A percentile compares a stretch with the other conserved stretches of the same genome.
These are phyloP conservation scores for Zoanthus sansibaricus DNA, from an alignment of 92 coral and sea anemone genomes.

Conservation along the genomic window DNA sequence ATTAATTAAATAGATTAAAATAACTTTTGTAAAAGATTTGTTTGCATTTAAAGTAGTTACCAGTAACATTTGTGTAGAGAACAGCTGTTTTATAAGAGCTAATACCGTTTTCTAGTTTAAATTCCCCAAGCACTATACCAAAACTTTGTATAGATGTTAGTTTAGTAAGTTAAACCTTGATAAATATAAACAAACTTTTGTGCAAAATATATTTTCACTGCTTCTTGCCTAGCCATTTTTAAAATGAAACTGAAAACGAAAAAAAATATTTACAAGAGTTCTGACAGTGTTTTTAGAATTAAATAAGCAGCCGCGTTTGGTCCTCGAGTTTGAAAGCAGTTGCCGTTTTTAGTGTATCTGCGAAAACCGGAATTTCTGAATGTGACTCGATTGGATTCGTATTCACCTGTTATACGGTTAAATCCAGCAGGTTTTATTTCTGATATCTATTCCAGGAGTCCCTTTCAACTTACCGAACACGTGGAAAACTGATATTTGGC, in stretches of 20 bases:
- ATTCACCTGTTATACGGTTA: neutral
- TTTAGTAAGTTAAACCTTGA: neutral
- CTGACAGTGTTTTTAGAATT: neutral
- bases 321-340: neutral
- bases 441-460: neutral
- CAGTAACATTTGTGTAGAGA: neutral
- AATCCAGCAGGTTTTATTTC: neutral
- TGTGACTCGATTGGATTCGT: neutral
- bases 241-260: neutral
- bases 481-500: neutral
- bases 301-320: neutral
- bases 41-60: neutral
- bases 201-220: neutral
- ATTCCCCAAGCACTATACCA: neutral
- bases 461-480: neutral
- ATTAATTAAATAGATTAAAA: neutral
- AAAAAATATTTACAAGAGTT: neutral
- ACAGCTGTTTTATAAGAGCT: neutral
- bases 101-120: neutral
- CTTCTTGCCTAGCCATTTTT: neutral
- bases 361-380: neutral
- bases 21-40: neutral
- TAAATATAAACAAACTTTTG: neutral
- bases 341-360: neutral
- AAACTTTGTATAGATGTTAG: neutral